Base-by-base conservation (phyloP, 2,888 invertebrate species). In the Andrena fulva region DNA sequence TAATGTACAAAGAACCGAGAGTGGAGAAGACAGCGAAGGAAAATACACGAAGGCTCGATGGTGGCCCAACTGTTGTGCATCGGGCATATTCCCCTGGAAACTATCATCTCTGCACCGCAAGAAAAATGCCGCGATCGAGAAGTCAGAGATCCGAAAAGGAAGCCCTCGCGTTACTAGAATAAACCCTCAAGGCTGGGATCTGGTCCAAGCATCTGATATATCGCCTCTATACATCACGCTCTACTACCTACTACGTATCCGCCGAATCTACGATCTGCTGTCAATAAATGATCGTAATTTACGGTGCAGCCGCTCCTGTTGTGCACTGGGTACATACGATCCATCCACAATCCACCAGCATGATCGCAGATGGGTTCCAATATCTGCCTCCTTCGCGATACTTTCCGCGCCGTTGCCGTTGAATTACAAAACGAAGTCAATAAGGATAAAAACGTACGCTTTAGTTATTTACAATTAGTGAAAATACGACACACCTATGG, bases 151-250 rank as follows among this genome's bases (percentile, higher is more conserved):
- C 16, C 63, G 68, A 68, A 72, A 56, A 80, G 68, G 68, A 68
- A 69, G 63, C 72, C 80, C 72, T 71, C 80, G 80, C 24, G 80
- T 63, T 80, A 80, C 80, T 80, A 80, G 72, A 80, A 80, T 80
- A 80, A 80, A 80, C 80, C 72, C 31, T 80, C 80, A 80, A 80
- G 80, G 80, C 63, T 80, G 80, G 80, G 80, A 80, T 42, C 72
- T 5, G 67, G 80, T 80, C 80, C 80, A 80, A 80, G 72, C 73
- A 60, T 73, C 79, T 56, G 63, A 71, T 73, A 68, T 60, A 75
- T 33, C 52, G 67, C 62, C 6, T 16, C 27, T 27, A 56, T 52
- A 35, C 70, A 31, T 67, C 80, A n/a, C 42, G 10, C 56, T n/a
- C 29, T n/a, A 20, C 8, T 31, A 24, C n/a, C 42, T 42, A 27